Base-by-base conservation (phyloP, 2,113 vertebrate species). In the Nestor notabilis region DNA sequence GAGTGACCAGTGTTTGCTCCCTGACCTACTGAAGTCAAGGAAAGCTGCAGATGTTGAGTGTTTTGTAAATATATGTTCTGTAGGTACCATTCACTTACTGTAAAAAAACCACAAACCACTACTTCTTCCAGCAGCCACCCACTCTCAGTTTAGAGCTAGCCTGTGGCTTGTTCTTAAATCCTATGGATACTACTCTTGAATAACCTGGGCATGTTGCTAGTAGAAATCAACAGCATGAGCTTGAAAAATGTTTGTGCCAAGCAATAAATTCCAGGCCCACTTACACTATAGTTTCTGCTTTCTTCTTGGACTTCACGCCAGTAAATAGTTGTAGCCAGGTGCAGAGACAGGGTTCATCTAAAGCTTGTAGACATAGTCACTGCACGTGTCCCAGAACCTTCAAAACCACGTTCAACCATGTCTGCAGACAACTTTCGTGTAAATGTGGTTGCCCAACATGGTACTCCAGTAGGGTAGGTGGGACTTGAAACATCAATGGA, bases 301-400 rank as follows among this genome's bases (percentile, higher is more conserved):
- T 83, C 50, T 37, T 3, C 0, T 0, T 27, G 35, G 21, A 35
- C 35, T 88, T 72, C 2, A 33, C 39, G 29, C 49, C 52, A 60
- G 20, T 19, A n/a, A 79, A 27, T 15, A 52, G 13, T 12, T 70
- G 14, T n/a, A 35, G 10, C 6, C 18, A 58, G 24, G 11, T 52
- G 10, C 44, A 74, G 85, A 52, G 12, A 15, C 18, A 37, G 37
- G 3, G 21, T 31, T 56, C 55, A 27, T 4, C n/a, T 27, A 35
- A 89, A 72, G 29, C 27, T 0, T 28, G 13, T 13, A 77, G 35
- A 6, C 29, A 35, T 14, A 3, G 11, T 44, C 41, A 28, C 35
- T 28, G 25, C 13, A 27, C 20, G 1, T 14, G 23, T 71, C 52
- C 29, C 69, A 89, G 20, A 72, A 43, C 17, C 14, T 35, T 28